Evolutionary conservation across 2,797 vertebrate genomes (phyloP).

Genomic region (Corythornis leucogaster): DNA sequence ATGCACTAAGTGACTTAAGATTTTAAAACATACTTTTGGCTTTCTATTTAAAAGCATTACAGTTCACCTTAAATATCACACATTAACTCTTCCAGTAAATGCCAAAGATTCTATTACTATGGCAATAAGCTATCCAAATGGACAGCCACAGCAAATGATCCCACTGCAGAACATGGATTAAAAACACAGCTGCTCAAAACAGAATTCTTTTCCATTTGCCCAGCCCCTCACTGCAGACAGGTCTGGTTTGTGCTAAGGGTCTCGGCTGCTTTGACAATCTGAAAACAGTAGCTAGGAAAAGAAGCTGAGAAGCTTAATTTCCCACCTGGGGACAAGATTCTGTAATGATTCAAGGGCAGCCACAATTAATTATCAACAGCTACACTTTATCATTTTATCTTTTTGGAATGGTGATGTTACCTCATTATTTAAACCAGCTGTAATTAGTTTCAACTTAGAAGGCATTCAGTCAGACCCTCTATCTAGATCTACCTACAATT

Average conservation of each 20-base stretch:
- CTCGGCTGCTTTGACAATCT: background rate
- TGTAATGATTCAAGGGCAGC: background rate
- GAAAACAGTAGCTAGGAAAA: background rate
- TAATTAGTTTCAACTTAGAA: background rate
- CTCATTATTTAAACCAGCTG: slow-evolving; percentile 8
- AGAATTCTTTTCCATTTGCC: background rate
- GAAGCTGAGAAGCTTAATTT: background rate
- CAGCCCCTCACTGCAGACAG: background rate
- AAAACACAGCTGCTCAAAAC: background rate
- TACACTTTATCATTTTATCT: background rate
- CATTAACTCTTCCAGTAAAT: background rate
- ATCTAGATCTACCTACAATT: background rate
- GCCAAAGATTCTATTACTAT: background rate
- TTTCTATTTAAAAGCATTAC: slow-evolving; percentile 6
- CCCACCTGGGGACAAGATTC: background rate
- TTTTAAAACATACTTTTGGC: background rate
- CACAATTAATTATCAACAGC: slow-evolving; percentile 21
- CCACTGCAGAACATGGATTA: background rate
- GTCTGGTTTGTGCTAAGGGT: background rate
- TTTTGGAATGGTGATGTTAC: background rate
- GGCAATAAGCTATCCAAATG: background rate
- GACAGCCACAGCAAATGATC: background rate
- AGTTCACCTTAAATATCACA: slow-evolving; percentile 10
- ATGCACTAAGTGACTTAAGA: slow-evolving; percentile 15
- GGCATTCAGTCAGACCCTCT: background rate